Conservation (phyloP, 2,888 invertebrate genomes). For the Tetheella fluctuosa region DNA sequence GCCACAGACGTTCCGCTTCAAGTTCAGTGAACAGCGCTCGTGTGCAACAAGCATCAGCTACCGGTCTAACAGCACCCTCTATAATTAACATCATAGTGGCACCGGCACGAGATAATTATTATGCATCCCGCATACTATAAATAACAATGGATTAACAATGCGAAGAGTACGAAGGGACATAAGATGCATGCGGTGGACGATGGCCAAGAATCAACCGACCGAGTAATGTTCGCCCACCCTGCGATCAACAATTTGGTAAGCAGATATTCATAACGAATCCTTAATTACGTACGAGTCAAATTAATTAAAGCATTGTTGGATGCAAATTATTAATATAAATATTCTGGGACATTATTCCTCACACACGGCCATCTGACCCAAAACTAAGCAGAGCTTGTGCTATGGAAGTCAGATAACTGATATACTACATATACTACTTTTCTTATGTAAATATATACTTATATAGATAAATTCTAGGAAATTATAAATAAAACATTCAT, state of each 20-base stretch:
- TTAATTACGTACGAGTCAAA: conserved; percentile 40
- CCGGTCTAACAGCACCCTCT: conserved; percentile 32
- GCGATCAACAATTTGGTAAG: conserved; percentile 64
- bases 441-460: too few relatives aligned
- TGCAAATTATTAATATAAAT: too few relatives aligned
- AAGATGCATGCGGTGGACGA: conserved; percentile 66
- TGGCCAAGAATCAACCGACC: conserved; percentile 67
- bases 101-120: conserved; percentile 24
- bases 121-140: conserved; percentile 57
- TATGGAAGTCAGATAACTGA: too few relatives aligned
- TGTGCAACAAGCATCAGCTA: conserved; percentile 48
- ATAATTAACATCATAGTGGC: conserved; percentile 48
- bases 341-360: too few relatives aligned
- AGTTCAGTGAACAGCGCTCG: conserved; percentile 46
- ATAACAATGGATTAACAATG: conserved; percentile 72
- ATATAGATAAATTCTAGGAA: too few relatives aligned
- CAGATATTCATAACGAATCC: conserved; percentile 55
- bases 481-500: neutral
- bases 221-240: conserved; percentile 55
- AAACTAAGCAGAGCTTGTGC: too few relatives aligned
- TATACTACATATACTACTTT: too few relatives aligned
- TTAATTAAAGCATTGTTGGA: conserved; percentile 19
- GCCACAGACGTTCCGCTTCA: conserved; percentile 41
- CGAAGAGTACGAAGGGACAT: conserved; percentile 44
- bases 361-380: too few relatives aligned